Conservation (phyloP, 2,113 vertebrate species). For the Chaenocephalus aceratus region DNA sequence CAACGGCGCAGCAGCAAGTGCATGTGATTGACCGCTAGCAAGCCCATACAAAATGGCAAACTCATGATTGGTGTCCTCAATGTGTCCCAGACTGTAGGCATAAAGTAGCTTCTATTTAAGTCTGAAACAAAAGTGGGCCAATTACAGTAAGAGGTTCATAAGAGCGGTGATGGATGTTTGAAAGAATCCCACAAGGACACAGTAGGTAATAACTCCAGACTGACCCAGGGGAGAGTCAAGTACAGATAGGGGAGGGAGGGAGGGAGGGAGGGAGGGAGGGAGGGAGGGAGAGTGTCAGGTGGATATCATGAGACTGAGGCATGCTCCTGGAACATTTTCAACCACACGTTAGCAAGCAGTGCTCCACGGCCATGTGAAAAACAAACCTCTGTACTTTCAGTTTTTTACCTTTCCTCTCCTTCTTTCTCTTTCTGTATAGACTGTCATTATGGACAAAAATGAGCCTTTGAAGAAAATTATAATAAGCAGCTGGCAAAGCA, state of each 20-base stretch:
- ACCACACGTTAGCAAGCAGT: slow-evolving; percentile 50
- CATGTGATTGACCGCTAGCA: slow-evolving; percentile 55
- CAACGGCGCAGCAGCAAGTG: slow-evolving; percentile 14
- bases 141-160: slow-evolving; percentile 70
- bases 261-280: slow-evolving; percentile 22
- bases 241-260: slow-evolving; percentile 34
- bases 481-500: slow-evolving; percentile 52
- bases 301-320: slow-evolving; percentile 81
- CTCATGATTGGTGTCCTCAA: slow-evolving; percentile 64
- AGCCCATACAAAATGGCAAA: slow-evolving; percentile 46
- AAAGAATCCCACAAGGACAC: slow-evolving; percentile 64
- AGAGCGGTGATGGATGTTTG: slow-evolving; percentile 64
- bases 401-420: slow-evolving; percentile 9
- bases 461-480: slow-evolving; percentile 32
- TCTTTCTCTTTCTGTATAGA: slow-evolving; percentile 10
- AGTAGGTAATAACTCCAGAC: slow-evolving; percentile 66
- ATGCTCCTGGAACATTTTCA: slow-evolving; percentile 72
- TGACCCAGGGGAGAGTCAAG: slow-evolving; percentile 54
- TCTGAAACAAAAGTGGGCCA: slow-evolving; percentile 67
- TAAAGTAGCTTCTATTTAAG: slow-evolving; percentile 72
- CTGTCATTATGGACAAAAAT: slow-evolving; percentile 37
- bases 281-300: slow-evolving; percentile 74
- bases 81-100: slow-evolving; percentile 63
- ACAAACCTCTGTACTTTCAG: slow-evolving; percentile 45
- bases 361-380: slow-evolving; percentile 61